Evolutionary conservation across 2,113 vertebrate genomes (phyloP).

Genomic region (Psilopogon haemacephalus): DNA sequence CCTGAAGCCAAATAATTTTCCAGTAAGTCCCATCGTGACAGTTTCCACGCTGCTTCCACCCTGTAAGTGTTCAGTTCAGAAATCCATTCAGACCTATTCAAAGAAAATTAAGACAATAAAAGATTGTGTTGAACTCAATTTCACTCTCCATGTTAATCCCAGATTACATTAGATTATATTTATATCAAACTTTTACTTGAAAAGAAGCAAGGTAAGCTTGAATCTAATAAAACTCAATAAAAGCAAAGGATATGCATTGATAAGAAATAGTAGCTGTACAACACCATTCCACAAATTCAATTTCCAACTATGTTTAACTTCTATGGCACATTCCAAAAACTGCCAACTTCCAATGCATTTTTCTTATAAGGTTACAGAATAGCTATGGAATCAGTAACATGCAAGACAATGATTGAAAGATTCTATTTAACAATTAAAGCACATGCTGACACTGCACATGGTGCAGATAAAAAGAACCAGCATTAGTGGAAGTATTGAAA

Average conservation of each 20-base stretch:
- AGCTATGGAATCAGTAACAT: background rate
- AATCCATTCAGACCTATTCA: conserved; percentile 89
- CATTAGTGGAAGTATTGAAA: background rate
- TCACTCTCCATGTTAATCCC: background rate
- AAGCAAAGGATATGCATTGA: background rate
- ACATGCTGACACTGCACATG: background rate
- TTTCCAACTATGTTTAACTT: background rate
- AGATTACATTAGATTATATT: background rate
- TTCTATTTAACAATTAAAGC: background rate
- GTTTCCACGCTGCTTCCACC: conserved; percentile 97
- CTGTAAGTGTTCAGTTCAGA: conserved; percentile 93
- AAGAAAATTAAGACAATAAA: background rate
- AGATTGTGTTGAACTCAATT: background rate
- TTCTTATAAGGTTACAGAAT: background rate
- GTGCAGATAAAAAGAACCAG: background rate
- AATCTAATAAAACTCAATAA: background rate
- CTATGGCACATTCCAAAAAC: background rate
- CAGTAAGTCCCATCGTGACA: conserved; percentile 92
- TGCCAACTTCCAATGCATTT: background rate
- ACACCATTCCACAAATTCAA: background rate
- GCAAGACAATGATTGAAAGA: background rate
- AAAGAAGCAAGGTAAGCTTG: background rate
- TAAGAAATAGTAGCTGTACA: background rate
- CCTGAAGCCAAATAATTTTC: conserved; percentile 93
- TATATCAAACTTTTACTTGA: background rate